phyloP scores from a whole-genome alignment of 2,888 invertebrate species.

The Eupithecia subumbrata region DNA sequence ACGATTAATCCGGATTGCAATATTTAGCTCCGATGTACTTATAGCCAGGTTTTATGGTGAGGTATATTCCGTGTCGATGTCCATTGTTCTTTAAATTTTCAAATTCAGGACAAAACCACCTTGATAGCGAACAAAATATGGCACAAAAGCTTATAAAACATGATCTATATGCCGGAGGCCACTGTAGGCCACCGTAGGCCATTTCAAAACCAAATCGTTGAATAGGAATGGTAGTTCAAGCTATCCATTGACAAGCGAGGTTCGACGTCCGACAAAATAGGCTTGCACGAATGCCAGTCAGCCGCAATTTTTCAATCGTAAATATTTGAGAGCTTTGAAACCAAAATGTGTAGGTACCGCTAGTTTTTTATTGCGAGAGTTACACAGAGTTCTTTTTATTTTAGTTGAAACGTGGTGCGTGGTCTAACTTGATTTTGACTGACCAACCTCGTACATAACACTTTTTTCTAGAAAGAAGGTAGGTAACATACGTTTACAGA shows the following conservation, averaged over 20 bases:
- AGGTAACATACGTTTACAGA: background rate
- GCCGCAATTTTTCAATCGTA: conserved; percentile 42
- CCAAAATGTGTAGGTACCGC: conserved; percentile 35
- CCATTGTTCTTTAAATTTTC: background rate
- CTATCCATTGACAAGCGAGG: conserved; percentile 28
- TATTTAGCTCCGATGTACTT: background rate
- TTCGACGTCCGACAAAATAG: conserved; percentile 34
- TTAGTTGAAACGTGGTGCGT: background rate
- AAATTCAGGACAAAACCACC: background rate
- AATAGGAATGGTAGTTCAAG: conserved; percentile 8
- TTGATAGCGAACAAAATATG: background rate
- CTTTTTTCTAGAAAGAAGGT: background rate
- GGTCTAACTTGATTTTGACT: background rate
- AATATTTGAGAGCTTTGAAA: conserved; percentile 50
- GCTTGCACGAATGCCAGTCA: conserved; percentile 34
- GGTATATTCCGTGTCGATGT: background rate
- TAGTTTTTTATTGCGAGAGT: conserved; percentile 31
- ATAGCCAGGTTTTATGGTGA: background rate
- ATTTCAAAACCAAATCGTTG: conserved; percentile 15
- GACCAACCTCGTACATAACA: background rate
- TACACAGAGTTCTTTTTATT: background rate
- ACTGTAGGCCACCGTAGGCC: background rate
- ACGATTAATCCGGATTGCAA: too few relatives aligned
- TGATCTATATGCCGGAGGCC: background rate
- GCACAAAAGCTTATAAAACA: conserved; percentile 2